Percentiles rank a stretch among this genome's conserved stretches.
phyloP scores from a whole-genome alignment of 2,888 invertebrate genomes.

The Coenonympha glycerion region DNA sequence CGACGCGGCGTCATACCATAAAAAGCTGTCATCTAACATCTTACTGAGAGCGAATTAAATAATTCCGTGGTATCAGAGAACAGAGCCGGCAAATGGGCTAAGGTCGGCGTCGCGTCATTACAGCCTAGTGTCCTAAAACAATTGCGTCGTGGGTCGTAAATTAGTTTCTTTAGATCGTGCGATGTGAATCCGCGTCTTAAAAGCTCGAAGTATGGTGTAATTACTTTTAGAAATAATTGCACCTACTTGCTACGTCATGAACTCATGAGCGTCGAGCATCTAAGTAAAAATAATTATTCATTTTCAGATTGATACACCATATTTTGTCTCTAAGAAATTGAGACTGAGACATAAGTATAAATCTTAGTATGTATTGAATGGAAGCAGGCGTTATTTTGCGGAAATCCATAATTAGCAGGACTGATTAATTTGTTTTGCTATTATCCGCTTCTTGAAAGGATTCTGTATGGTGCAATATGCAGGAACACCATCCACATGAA shows the following conservation, averaged over 20 bases:
- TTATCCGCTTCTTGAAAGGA: too few species aligned
- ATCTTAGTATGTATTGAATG: too few species aligned
- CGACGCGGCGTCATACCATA: slow-evolving; percentile 16
- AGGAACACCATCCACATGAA: too few species aligned
- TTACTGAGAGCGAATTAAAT: slow-evolving; percentile 17
- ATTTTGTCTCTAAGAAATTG: too few species aligned
- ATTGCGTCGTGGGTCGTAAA: slow-evolving; percentile 56
- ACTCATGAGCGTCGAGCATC: background rate
- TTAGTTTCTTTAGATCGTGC: slow-evolving; percentile 39
- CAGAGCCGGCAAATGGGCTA: slow-evolving; percentile 45
- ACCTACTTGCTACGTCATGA: background rate
- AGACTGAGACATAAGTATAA: too few species aligned
- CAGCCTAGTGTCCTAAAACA: slow-evolving; percentile 46
- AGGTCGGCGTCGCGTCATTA: slow-evolving; percentile 55
- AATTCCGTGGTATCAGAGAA: slow-evolving; percentile 18
- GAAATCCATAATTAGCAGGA: too few species aligned
- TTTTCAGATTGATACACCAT: too few species aligned
- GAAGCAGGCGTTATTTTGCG: too few species aligned
- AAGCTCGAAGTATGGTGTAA: slow-evolving; percentile 12
- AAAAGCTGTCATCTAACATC: slow-evolving; percentile 17
- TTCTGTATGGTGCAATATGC: too few species aligned
- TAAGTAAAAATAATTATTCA: background rate
- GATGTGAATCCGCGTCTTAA: slow-evolving; percentile 16
- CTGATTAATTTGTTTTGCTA: too few species aligned
- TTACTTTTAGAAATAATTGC: slow-evolving; percentile 13